phyloP scores from a whole-genome alignment of 2,113 vertebrate genomes.

The Syrmaticus mikado region DNA sequence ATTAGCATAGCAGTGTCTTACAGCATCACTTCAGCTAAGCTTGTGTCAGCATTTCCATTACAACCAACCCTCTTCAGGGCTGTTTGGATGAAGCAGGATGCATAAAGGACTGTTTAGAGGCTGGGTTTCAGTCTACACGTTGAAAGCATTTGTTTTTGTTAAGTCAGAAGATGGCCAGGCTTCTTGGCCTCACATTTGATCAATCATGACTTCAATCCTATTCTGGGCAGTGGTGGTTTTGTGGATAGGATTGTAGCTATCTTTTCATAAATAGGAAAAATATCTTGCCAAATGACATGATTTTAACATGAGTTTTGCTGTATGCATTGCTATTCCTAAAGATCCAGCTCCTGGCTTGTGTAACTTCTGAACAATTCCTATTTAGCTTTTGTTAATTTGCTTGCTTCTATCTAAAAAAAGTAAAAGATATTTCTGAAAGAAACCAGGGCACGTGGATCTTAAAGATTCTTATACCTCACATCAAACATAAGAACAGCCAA shows the following conservation, averaged over 20 bases:
- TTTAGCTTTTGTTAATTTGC: background rate
- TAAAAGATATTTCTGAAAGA: background rate
- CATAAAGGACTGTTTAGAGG: background rate
- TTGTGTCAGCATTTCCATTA: slow-evolving; percentile 48
- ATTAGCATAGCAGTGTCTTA: slow-evolving; percentile 40
- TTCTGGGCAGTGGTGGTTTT: slow-evolving; percentile 23
- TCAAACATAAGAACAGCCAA: background rate
- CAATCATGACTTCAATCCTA: slow-evolving; percentile 2
- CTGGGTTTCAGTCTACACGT: background rate
- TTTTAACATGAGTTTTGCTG: slow-evolving; percentile 8
- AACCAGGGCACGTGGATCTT: background rate
- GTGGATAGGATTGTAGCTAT: slow-evolving; percentile 32
- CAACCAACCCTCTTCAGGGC: background rate
- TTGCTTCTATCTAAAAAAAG: background rate
- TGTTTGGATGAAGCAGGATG: background rate
- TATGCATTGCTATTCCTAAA: background rate
- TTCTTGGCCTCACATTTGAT: slow-evolving; percentile 11
- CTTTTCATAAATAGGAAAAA: slow-evolving; percentile 13
- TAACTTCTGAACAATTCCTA: background rate
- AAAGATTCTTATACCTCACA: background rate
- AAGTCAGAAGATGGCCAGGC: background rate
- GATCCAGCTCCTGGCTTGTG: background rate
- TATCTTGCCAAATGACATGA: slow-evolving; percentile 18
- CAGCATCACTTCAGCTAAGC: slow-evolving; percentile 18
- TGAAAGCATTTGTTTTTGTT: slow-evolving; percentile 19